A percentile compares a stretch with the other conserved stretches of the same genome.
These are phyloP conservation scores for Troglohyphantes excavatus DNA, from an alignment of 2,888 invertebrate species.

Conservation along the genomic window DNA sequence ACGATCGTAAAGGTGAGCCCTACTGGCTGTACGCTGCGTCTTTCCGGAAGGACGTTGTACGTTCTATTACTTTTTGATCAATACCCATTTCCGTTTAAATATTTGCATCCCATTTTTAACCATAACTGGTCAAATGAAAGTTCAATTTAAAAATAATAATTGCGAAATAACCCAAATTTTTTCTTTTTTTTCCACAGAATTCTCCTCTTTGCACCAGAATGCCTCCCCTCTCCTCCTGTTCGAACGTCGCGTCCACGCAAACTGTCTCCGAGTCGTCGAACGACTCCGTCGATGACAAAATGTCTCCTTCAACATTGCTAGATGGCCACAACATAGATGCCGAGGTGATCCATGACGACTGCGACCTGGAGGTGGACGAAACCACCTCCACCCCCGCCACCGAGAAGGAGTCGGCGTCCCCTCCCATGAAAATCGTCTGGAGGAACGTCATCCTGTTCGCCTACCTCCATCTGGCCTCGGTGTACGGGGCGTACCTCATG, in stretches of 20 bases:
- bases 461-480: constrained; percentile 78
- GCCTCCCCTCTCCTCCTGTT: constrained; percentile 61
- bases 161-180: neutral
- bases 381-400: neutral
- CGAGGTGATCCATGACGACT: constrained; percentile 13
- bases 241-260: constrained; percentile 40
- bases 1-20: too few relatives aligned
- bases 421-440: constrained; percentile 79
- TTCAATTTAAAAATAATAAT: too few relatives aligned
- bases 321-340: neutral
- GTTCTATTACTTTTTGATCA: too few relatives aligned
- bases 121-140: too few relatives aligned
- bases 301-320: too few relatives aligned
- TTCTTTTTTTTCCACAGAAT: neutral
- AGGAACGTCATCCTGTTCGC: constrained; percentile 79
- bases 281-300: neutral
- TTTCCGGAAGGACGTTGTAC: too few relatives aligned
- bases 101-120: too few relatives aligned
- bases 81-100: too few relatives aligned
- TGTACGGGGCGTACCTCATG: constrained; percentile 80
- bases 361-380: constrained; percentile 50
- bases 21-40: too few relatives aligned
- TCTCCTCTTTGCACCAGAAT: constrained; percentile 3
- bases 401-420: neutral
- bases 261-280: neutral